Base-by-base conservation (phyloP, 1,140 invertebrate species). In the Dendroctonus valens region DNA sequence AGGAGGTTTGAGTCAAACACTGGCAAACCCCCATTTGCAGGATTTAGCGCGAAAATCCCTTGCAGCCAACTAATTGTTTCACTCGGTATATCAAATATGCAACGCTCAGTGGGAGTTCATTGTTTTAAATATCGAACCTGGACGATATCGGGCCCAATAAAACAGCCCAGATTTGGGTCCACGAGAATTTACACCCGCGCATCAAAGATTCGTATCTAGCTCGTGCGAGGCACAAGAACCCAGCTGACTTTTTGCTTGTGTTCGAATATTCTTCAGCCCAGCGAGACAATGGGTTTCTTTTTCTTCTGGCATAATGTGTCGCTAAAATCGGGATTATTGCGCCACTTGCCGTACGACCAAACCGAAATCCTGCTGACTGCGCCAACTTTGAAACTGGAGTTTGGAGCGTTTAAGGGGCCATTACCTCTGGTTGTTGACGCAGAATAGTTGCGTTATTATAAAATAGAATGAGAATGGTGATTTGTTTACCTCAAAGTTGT, bases 171-270 rank as follows among this genome's bases (percentile, higher is more conserved):
- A 51, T 60, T 60, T 60, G 44, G 58, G 46, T 50, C 58, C 26
- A 26, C 15, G 58, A 60, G 58, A 60, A 60, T 60, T 60, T 60
- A 60, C 58, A 60, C 58, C 58, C 58, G 58, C 58, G 58, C 58
- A 60, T 15, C 7, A 14, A 50, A 52, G 58, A 60, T 60, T 39
- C 44, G 46, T 49, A 60, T 60, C 58, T 60, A 50, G 46, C 58
- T 60, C 58, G 58, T 60, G 58, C 58, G 49, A 51, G 15, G 26
- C 52, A 54, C 26, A 54, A 54, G 52, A 54, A 14, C 52, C 14
- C 8, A 8, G 6, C 15, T 26, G 26, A 39, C 40, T 58, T 58
- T 58, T 58, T 12, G 50, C 11, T 7, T n/a, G 7, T 51, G 15
- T 26, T 26, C 26, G 26, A 26, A 26, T 26, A 26, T 26, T 26